Evolutionary conservation across 2,888 invertebrate genomes (phyloP), one percentile per base, ranked within the genome.

Genomic region (Norana najaformis): DNA sequence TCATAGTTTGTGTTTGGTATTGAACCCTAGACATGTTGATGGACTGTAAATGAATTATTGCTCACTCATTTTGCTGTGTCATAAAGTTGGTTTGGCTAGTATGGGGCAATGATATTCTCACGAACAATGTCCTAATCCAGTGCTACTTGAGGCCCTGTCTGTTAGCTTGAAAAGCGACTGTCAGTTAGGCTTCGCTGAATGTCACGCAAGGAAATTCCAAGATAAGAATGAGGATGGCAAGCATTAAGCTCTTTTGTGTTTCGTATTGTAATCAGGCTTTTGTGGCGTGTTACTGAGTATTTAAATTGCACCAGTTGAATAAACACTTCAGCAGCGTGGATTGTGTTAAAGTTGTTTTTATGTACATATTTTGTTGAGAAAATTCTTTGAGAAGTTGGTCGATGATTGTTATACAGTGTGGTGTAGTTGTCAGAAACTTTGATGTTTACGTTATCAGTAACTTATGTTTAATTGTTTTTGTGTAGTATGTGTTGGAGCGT

Each of bases 401-500:
- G n/a, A n/a, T 6, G 30, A 69, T 69, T 69, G 69, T 69, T 69
- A n/a, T n/a, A 1, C 69, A 69, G 69, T 69, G 30, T 69, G n/a
- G n/a, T 69, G 11, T 69, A 69, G n/a, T 69, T 11, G 69, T 69
- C 69, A 69, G n/a, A 69, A 30, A n/a, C n/a, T 30, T 69, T n/a
- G 30, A n/a, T 69, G n/a, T 69, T 69, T 69, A n/a, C 69, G n/a
- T 69, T 69, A 69, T 69, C 69, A 8, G 69, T 69, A n/a, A 4
- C 35, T 69, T 34, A 82, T 89, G 37, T 37, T 30, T 35, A 34
- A 37, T 69, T 89, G 53, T 83, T 91, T 82, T 89, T 41, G 93
- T 93, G n/a, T 97, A 97, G 94, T 95, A 96, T 92, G 95, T 97
- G 91, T 96, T 97, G 92, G 97, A 97, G 92, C 96, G 96, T 94